phyloP scores from a whole-genome alignment of 2,113 vertebrate genomes.

The Sylvietta virens region DNA sequence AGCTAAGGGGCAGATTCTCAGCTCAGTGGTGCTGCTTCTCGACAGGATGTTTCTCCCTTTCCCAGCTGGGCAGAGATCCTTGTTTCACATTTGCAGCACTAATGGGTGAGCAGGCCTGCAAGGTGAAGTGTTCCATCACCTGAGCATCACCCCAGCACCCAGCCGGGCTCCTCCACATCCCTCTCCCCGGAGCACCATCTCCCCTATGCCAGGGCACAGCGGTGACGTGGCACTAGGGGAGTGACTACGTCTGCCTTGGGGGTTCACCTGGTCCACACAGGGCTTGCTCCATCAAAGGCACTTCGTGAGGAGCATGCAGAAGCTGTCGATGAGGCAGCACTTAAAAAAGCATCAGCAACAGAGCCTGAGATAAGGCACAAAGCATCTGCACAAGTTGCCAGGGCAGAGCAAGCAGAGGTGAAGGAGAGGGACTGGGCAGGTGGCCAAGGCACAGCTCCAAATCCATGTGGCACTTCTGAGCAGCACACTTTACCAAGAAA shows the following conservation, averaged over 20 bases:
- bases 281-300: neutral
- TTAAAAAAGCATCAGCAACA: neutral
- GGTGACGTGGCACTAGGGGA: neutral
- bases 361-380: neutral
- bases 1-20: neutral
- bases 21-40: neutral
- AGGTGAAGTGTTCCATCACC: neutral
- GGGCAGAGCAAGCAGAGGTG: neutral
- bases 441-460: neutral
- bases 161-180: neutral
- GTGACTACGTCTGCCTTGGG: neutral
- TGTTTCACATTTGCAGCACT: fast-evolving
- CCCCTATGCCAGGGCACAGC: neutral
- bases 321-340: neutral
- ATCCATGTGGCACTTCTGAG: neutral
- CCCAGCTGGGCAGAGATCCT: neutral
- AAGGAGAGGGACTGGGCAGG: neutral
- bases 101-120: neutral
- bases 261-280: fast-evolving
- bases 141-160: neutral
- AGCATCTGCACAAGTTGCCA: neutral
- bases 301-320: neutral
- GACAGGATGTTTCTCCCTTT: neutral
- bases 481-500: constrained; percentile 27
- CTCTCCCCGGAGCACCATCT: neutral